Evolutionary conservation across 2,797 vertebrate species (phyloP).

Genomic region (Protosalanx chinensis): DNA sequence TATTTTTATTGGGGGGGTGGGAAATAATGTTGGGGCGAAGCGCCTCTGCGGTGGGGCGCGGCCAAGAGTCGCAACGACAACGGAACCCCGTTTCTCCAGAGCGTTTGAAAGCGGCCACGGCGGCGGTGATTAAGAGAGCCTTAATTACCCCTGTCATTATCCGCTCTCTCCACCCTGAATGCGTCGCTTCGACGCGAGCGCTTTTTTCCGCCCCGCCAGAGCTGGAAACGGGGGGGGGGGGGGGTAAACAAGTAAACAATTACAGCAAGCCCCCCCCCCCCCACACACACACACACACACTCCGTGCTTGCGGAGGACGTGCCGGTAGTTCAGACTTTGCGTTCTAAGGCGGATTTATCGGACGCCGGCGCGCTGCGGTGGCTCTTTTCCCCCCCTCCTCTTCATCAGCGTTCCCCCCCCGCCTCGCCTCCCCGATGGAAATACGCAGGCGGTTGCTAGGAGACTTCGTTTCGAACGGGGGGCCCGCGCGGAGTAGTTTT

Average conservation of each 20-base stretch:
- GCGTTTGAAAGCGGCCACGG: slow-evolving; percentile 31
- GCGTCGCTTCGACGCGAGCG: slow-evolving; percentile 12
- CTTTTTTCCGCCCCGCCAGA: slow-evolving; percentile 13
- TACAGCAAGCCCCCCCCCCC: neutral
- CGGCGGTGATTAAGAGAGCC: slow-evolving; percentile 34
- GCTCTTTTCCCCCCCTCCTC: neutral
- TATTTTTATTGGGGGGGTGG: too few relatives aligned
- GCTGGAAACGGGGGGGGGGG: neutral
- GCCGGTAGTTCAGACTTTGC: neutral
- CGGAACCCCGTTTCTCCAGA: too few relatives aligned
- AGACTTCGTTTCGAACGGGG: slow-evolving; percentile 58
- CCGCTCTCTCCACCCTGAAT: slow-evolving; percentile 32
- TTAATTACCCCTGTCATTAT: slow-evolving; percentile 46
- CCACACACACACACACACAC: too few relatives aligned
- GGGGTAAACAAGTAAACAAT: neutral
- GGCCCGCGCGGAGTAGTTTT: slow-evolving; percentile 39
- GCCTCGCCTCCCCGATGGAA: slow-evolving; percentile 3
- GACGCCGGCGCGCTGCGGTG: neutral
- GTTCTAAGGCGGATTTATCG: neutral
- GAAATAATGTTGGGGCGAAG: too few relatives aligned
- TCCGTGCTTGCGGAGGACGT: neutral
- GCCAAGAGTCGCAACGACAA: too few relatives aligned
- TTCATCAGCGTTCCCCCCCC: neutral
- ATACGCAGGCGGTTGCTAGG: slow-evolving; percentile 64
- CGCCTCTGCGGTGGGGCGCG: too few relatives aligned